Evolutionary conservation across 2,888 invertebrate species (phyloP), one percentile per base, ranked within the genome.

Genomic region (Yponomeuta evonymella): DNA sequence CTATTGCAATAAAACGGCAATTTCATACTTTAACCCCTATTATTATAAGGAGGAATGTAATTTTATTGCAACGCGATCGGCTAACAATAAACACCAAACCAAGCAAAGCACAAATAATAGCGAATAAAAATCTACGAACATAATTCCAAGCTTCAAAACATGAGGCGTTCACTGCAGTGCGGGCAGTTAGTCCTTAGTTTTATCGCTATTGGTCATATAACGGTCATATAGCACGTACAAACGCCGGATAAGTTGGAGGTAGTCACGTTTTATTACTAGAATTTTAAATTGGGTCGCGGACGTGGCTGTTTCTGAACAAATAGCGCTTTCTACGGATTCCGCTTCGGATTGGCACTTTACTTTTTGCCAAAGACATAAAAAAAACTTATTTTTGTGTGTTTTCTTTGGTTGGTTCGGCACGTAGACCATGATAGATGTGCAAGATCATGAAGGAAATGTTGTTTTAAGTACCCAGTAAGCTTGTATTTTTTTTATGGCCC

Each of bases 231-330:
- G 30, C 67, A 67, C 36, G 48, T 51, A 69, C 69, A 69, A 48
- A 23, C 23, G 48, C 15, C n/a, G 12, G 48, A 30, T n/a, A 58
- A 51, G 48, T 69, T 69, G 51, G 51, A 69, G 33, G n/a, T 58
- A 30, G 69, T 48, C 69, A 69, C 69, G 69, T 69, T 69, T 69
- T 69, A 69, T 69, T 33, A 51, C 69, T 69, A 36, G 58, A 69
- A 69, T 69, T 69, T 69, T 23, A 51, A 69, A 69, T 69, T 69
- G 36, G 69, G 69, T 69, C 51, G 30, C 51, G 58, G 12, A 48
- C 69, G 69, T 67, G 67, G 43, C 8, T 23, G 29, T 4, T 5
- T n/a, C 5, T 12, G 30, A 51, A 69, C 51, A 69, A 69, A 69
- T 69, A 69, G 30, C 23, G 43, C 36, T 36, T 15, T n/a, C 15